Evolutionary conservation across 2,888 invertebrate species (phyloP).

Genomic region (Acanthosepion esculentum): DNA sequence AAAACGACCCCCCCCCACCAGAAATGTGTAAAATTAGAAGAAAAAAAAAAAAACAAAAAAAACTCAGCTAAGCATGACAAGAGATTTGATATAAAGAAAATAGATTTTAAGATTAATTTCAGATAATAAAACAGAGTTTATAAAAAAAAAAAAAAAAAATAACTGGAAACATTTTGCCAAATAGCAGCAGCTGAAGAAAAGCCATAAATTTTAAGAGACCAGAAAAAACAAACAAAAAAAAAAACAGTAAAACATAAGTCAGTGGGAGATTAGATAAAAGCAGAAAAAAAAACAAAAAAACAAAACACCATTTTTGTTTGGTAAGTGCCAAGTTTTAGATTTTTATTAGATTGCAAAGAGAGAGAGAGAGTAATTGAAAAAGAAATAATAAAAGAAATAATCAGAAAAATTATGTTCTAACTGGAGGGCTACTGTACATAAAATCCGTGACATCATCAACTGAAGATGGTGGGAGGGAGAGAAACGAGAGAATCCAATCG

Average conservation of each 20-base stretch:
- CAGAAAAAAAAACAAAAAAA: neutral
- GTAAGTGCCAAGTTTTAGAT: conserved; percentile 14
- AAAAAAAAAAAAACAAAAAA: too few species aligned
- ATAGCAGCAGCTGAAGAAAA: neutral
- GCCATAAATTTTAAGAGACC: neutral
- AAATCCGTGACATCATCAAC: neutral
- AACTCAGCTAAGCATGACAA: too few species aligned
- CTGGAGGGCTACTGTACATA: neutral
- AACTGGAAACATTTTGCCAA: neutral
- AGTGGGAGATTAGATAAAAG: conserved; percentile 18
- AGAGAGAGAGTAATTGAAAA: neutral
- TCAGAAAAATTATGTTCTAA: neutral
- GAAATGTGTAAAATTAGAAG: too few species aligned
- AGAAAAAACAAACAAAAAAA: neutral
- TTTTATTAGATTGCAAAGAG: neutral
- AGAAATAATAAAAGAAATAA: neutral
- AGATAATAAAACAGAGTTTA: too few species aligned
- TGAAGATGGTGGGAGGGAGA: neutral
- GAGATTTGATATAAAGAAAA: too few species aligned
- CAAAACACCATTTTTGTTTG: neutral
- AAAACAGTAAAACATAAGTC: neutral
- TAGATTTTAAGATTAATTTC: too few species aligned
- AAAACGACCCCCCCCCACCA: too few species aligned
- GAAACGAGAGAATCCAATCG: neutral
- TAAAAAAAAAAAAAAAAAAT: too few species aligned